Base-by-base conservation (phyloP, 2,888 invertebrate species). In the Megamerina dolium region DNA sequence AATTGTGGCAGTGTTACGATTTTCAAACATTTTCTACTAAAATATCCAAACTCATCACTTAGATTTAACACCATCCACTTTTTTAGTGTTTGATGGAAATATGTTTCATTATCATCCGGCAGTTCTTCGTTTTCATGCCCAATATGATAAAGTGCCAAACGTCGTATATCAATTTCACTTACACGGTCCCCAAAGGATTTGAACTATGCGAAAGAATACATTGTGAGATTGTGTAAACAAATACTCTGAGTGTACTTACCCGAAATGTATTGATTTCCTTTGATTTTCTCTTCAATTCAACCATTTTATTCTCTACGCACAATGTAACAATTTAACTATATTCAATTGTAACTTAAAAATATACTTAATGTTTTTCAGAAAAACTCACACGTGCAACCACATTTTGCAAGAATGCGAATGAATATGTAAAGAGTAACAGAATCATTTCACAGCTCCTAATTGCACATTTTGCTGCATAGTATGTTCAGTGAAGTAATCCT, bases 21-120 rank as follows among this genome's bases (percentile, higher is more conserved):
- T 30, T 80, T 77, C 47, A 80, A 78, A 3, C 91, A 80, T 63
- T 87, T 84, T 52, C 80, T 82, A 49, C 82, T 79, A 58, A 95
- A 88, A 40, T 78, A 76, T 35, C 81, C 79, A 68, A 85, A 94
- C 61, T 85, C 83, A 56, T 88, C 82, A 0, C 91, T 87, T 49
- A 90, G 77, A 72, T 95, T 94, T 17, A 94, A 77, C 3, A 84
- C 86, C 60, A 81, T 81, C 93, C 94, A 96, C 76, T 94, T 94
- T 50, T 83, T 80, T 17, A 94, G 68, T 0, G 88, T 80, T 66
- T 89, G 80, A 57, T 82, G 77, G 66, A 96, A 93, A 64, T 83
- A 83, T 0, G 91, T 88, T 60, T 83, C 82, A 38, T 77, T 74
- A 53, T 82, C 83, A 44, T 66, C 67, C 6, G 81, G 81, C 9